These are phyloP conservation scores for Tragelaphus scriptus DNA, from an alignment of 2,113 vertebrate genomes.

Conservation along the genomic window DNA sequence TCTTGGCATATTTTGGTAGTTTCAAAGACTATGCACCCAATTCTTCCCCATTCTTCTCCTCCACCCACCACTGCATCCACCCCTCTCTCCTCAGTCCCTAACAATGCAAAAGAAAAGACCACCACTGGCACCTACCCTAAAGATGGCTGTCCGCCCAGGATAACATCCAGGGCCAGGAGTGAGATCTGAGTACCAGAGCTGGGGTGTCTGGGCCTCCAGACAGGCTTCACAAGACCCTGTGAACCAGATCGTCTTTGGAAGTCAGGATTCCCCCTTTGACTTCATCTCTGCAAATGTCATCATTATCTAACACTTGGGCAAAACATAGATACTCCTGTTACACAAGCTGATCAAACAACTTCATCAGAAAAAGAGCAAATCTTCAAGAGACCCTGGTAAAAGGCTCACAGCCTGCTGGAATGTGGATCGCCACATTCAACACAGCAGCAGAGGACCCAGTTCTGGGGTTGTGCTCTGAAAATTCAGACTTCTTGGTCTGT, in stretches of 20 bases:
- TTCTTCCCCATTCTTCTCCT: neutral
- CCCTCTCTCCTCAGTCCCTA: neutral
- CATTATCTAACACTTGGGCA: neutral
- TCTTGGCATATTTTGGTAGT: neutral
- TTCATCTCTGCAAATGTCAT: neutral
- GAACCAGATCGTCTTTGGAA: neutral
- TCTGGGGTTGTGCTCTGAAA: neutral
- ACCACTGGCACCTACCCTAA: neutral
- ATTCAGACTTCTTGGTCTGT: neutral
- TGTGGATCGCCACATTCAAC: neutral
- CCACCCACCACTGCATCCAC: no score
- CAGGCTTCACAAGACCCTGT: neutral
- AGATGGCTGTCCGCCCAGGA: neutral
- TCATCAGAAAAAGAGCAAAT: neutral
- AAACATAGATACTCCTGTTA: neutral
- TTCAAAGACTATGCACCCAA: neutral
- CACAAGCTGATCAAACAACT: neutral
- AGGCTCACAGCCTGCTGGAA: neutral
- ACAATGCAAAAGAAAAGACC: neutral
- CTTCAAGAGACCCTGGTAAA: neutral
- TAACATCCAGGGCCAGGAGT: neutral
- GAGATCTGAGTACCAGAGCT: neutral
- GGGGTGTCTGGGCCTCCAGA: neutral
- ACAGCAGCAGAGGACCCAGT: neutral
- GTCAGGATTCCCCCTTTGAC: neutral